Base-by-base conservation (phyloP, 2,113 vertebrate genomes). In the Daphoenositta chrysoptera region DNA sequence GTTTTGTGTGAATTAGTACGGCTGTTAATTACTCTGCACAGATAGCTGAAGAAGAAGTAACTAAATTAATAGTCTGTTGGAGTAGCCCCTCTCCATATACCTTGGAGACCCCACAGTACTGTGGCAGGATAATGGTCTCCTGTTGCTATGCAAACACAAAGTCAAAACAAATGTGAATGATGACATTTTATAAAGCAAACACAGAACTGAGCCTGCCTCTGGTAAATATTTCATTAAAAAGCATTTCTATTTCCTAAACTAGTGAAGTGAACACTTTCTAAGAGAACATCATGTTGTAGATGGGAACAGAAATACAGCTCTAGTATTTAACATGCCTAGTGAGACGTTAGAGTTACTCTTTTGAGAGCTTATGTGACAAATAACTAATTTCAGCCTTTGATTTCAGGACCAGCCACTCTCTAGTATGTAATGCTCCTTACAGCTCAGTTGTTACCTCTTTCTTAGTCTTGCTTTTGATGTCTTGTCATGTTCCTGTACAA, bases 91-190 rank as follows among this genome's bases (percentile, higher is more conserved):
- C 77, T 95, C 31, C 63, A 37, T 13, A 73, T 21, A 83, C 85
- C 68, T 86, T 78, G 71, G 64, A 83, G 57, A 82, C 3, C 16
- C 44, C 66, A 51, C 50, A 65, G 26, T 35, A n/a, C 27, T 54
- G 35, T 57, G 68, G 47, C 39, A 75, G n/a, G 27, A 56, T 88
- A 86, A 88, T 30, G 27, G 58, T 53, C 3, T 87, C 65, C 57
- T 83, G 64, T 82, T 94, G 61, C 65, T 89, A 84, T 63, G 82
- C 37, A 91, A 94, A 85, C 81, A 16, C 10, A 48, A 83, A 87
- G 56, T 61, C 27, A 94, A 93, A 95, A 73, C 35, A 94, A 96
- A 86, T 40, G 40, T 64, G 78, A 84, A 93, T 39, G 21, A 86
- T 79, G 69, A 87, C n/a, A 83, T 90, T 88, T 94, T 66, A 19